Evolutionary conservation across 2,888 invertebrate genomes (phyloP).

Genomic region (Drosophila phalerata): DNA sequence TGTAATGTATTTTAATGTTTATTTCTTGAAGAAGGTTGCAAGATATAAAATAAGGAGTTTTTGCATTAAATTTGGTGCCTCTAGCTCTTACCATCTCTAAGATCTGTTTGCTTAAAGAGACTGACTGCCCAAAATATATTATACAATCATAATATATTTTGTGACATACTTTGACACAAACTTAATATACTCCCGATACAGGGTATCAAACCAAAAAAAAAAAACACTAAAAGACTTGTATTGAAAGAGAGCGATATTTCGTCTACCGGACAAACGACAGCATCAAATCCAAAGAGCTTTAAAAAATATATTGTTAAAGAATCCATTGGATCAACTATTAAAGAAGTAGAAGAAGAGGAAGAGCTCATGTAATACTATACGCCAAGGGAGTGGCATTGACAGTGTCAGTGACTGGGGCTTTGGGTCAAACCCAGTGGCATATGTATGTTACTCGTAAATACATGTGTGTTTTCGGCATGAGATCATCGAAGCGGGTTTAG

Average conservation of each 20-base stretch:
- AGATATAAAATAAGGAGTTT: not conserved
- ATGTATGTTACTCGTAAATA: constrained; percentile 7
- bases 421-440: constrained; percentile 21
- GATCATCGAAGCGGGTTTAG: constrained; percentile 43
- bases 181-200: not conserved
- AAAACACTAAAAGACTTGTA: constrained; percentile 23
- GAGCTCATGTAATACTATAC: constrained; percentile 19
- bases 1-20: no score
- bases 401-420: constrained; percentile 27
- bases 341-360: not conserved
- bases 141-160: no score
- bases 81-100: not conserved
- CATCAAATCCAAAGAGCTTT: not conserved
- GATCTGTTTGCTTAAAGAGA: no score
- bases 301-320: constrained; percentile 12
- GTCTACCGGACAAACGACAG: not conserved
- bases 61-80: not conserved
- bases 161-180: not conserved
- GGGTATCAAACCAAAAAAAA: constrained; percentile 21
- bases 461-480: constrained; percentile 33
- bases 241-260: constrained; percentile 10
- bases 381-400: constrained; percentile 40
- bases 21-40: no score
- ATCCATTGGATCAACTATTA: constrained; percentile 1
- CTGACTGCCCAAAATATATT: no score